phyloP scores from a whole-genome alignment of 1,140 invertebrate genomes.

The Halictus rubicundus region DNA sequence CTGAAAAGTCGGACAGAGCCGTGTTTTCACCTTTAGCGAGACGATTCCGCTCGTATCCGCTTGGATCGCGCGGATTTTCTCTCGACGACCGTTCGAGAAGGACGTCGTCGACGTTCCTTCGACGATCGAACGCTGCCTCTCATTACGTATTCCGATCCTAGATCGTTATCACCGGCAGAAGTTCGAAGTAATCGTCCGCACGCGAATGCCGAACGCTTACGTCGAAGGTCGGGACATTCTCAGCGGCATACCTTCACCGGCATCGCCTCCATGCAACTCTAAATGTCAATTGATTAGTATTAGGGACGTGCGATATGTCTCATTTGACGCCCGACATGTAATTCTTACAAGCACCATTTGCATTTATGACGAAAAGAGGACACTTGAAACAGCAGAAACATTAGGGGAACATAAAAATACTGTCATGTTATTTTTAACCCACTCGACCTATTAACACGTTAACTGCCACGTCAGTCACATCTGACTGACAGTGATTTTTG shows the following conservation, averaged over 20 bases:
- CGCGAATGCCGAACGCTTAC: background rate
- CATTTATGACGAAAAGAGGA: no score
- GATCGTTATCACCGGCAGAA: background rate
- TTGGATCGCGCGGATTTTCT: background rate
- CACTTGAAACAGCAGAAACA: no score
- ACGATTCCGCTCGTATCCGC: background rate
- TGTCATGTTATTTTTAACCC: no score
- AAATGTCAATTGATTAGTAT: background rate
- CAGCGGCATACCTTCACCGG: slow-evolving; percentile 17
- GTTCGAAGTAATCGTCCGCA: background rate
- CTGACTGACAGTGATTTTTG: no score
- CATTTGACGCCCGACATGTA: no score
- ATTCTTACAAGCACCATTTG: no score
- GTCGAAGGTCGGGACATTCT: slow-evolving; percentile 34
- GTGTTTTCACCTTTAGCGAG: slow-evolving; percentile 45
- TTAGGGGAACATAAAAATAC: no score
- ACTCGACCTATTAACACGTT: no score
- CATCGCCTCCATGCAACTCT: background rate
- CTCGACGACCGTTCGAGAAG: background rate
- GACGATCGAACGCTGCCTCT: background rate
- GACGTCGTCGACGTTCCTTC: no score
- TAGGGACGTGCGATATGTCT: no score
- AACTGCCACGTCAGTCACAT: no score
- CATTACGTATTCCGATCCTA: background rate
- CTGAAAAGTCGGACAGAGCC: slow-evolving; percentile 52